Percentiles rank a stretch among this genome's conserved stretches.
Evolutionary conservation across 2,888 invertebrate species (phyloP).

Genomic region (Patella ulyssiponensis): DNA sequence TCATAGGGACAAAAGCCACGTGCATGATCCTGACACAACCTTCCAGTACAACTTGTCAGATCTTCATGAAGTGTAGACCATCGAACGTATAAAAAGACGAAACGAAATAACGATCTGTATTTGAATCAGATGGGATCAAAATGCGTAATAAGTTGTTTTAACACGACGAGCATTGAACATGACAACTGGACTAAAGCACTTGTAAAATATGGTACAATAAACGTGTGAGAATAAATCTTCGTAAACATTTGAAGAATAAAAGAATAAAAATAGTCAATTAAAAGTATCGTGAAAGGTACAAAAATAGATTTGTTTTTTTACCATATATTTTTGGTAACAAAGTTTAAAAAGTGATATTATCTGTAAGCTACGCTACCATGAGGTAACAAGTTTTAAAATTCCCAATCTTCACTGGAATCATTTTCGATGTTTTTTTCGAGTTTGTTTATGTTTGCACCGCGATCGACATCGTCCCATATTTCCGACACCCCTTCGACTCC

Average conservation of each 20-base stretch:
- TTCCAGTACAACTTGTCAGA: no score
- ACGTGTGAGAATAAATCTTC: background rate
- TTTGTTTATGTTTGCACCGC: slow-evolving; percentile 55
- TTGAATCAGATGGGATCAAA: no score
- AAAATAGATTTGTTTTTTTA: slow-evolving; percentile 6
- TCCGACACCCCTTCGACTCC: slow-evolving; percentile 47
- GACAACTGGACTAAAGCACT: slow-evolving; percentile 7
- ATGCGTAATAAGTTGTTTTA: no score
- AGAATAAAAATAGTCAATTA: slow-evolving; percentile 3
- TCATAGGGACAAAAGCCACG: no score
- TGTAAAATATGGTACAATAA: background rate
- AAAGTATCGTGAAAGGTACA: background rate
- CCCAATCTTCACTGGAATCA: slow-evolving; percentile 57
- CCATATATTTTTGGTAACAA: slow-evolving; percentile 9
- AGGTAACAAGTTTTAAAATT: slow-evolving; percentile 47
- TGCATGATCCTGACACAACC: no score
- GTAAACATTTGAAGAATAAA: slow-evolving; percentile 2
- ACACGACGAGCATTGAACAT: background rate
- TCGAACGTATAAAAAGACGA: no score
- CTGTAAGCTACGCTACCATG: slow-evolving; percentile 2
- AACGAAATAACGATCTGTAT: no score
- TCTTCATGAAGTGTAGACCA: no score
- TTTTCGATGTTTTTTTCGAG: slow-evolving; percentile 47
- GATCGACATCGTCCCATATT: slow-evolving; percentile 60
- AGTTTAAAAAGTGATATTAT: background rate